A percentile compares a stretch with the other conserved stretches of the same genome.
Evolutionary conservation across 2,113 vertebrate species (phyloP).

Genomic region (Dasypus novemcinctus): DNA sequence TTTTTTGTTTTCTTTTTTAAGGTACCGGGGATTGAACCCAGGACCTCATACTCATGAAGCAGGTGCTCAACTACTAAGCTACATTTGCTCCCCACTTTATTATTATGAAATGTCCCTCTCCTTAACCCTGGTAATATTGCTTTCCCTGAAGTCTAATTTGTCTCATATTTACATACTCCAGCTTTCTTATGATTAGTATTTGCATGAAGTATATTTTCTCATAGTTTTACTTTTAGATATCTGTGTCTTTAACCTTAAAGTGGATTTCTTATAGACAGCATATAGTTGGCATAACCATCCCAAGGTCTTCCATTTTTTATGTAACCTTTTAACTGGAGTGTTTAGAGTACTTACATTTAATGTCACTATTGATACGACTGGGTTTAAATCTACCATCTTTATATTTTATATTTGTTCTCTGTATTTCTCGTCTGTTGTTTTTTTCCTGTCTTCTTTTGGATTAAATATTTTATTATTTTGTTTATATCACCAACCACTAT

Average conservation of each 20-base stretch:
- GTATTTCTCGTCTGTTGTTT: conserved; percentile 13
- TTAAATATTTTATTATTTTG: conserved; percentile 36
- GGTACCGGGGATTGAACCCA: too few species aligned
- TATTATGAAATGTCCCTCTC: neutral
- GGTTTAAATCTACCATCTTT: neutral
- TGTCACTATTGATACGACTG: neutral
- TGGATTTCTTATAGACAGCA: neutral
- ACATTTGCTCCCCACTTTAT: neutral
- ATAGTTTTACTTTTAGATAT: conserved; percentile 31
- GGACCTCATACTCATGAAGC: too few species aligned
- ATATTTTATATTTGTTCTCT: conserved; percentile 5
- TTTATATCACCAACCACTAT: neutral
- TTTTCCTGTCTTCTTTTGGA: neutral
- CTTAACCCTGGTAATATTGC: neutral
- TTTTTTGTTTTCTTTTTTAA: too few species aligned
- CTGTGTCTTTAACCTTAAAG: neutral
- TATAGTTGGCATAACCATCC: too few species aligned
- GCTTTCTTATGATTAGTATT: conserved; percentile 18
- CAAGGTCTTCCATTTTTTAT: conserved; percentile 32
- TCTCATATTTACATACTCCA: conserved; percentile 3
- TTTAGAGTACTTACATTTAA: conserved; percentile 28
- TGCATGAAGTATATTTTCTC: neutral
- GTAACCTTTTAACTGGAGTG: conserved; percentile 23
- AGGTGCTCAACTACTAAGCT: too few species aligned
- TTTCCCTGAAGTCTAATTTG: conserved; percentile 34